Conservation (phyloP, 2,888 invertebrate species). For the Rambutsinella grinnellia region DNA sequence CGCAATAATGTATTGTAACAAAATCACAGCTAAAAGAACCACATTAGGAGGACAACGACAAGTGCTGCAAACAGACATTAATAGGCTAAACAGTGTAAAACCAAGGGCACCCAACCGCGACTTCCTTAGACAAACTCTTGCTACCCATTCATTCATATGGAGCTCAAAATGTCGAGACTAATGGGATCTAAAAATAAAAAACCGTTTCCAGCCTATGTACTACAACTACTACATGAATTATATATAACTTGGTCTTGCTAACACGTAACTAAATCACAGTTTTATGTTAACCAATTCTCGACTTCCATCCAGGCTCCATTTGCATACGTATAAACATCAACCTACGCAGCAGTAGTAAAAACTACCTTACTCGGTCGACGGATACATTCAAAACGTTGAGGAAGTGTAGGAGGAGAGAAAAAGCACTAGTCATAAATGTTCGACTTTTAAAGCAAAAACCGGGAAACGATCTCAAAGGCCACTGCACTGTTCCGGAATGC, state of each 20-base stretch:
- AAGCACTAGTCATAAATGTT: conserved; percentile 18
- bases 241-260: too few species aligned
- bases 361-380: too few species aligned
- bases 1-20: background rate
- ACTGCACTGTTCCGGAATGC: conserved; percentile 26
- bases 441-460: conserved; percentile 14
- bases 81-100: conserved; percentile 34
- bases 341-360: too few species aligned
- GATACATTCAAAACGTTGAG: too few species aligned
- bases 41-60: conserved; percentile 8
- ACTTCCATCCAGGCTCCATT: too few species aligned
- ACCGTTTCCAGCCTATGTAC: too few species aligned
- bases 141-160: conserved; percentile 15
- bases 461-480: conserved; percentile 1
- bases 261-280: too few species aligned
- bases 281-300: too few species aligned
- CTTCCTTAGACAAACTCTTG: conserved; percentile 29
- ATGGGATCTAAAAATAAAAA: conserved; percentile 46
- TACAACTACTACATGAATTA: too few species aligned
- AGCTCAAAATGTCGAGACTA: conserved; percentile 37
- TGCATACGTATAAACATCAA: too few species aligned
- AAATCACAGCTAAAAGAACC: background rate
- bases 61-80: too few species aligned
- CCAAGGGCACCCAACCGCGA: conserved; percentile 45
- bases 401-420: conserved; percentile 25